A percentile compares a stretch with the other conserved stretches of the same genome.
phyloP scores from a whole-genome alignment of 1,140 invertebrate genomes.

The Calephelis nemesis region DNA sequence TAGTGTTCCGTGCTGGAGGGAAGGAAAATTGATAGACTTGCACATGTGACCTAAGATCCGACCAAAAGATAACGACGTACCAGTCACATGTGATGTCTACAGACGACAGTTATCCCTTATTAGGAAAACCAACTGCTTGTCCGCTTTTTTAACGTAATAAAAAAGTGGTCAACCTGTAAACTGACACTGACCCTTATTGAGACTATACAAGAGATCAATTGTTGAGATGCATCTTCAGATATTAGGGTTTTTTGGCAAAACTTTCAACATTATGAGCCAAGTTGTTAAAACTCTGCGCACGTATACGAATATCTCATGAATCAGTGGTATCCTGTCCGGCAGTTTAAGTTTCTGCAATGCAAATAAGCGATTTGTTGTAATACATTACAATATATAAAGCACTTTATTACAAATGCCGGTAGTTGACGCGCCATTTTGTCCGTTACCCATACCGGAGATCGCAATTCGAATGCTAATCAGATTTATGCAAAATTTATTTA shows the following conservation, averaged over 20 bases:
- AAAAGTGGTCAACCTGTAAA: too few species aligned
- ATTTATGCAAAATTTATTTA: slow-evolving; percentile 28
- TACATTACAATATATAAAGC: slow-evolving; percentile 32
- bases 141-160: too few species aligned
- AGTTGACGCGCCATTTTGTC: slow-evolving; percentile 57
- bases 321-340: slow-evolving; percentile 10
- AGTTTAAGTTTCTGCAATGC: slow-evolving; percentile 21
- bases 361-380: slow-evolving; percentile 28
- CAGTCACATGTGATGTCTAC: too few species aligned
- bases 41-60: too few species aligned
- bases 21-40: too few species aligned
- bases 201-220: too few species aligned
- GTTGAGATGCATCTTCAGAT: too few species aligned
- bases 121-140: too few species aligned
- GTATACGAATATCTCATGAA: slow-evolving; percentile 8
- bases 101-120: too few species aligned
- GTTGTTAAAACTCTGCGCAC: neutral
- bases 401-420: slow-evolving; percentile 40
- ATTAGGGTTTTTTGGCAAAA: neutral
- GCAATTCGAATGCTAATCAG: slow-evolving; percentile 58
- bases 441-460: slow-evolving; percentile 50
- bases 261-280: neutral
- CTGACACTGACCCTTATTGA: too few species aligned
- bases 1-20: too few species aligned
- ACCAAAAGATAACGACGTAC: too few species aligned